A percentile compares a stretch with the other conserved stretches of the same genome.
phyloP scores from a whole-genome alignment of 2,113 vertebrate genomes.

The Noturus placidus region DNA sequence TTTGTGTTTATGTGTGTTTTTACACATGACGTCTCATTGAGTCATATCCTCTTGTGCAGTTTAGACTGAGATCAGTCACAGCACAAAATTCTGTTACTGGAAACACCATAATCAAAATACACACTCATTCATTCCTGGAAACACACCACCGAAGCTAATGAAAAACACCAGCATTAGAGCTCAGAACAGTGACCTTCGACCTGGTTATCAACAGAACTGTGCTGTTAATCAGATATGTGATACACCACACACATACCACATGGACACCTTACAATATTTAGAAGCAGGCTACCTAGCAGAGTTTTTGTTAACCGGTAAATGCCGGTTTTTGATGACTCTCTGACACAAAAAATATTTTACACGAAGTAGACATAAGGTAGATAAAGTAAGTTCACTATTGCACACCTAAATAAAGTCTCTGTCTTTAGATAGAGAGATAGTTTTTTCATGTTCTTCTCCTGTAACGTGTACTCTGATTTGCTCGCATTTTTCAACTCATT shows the following conservation, averaged over 20 bases:
- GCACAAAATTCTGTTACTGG: slow-evolving; percentile 18
- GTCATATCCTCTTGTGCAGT: slow-evolving; percentile 38
- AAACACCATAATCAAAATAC: slow-evolving; percentile 18
- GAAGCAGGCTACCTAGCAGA: neutral
- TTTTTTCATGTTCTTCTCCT: too few species aligned
- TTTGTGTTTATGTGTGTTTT: slow-evolving; percentile 15
- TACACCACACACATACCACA: neutral
- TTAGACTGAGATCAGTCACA: slow-evolving; percentile 16
- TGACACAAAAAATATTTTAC: too few species aligned
- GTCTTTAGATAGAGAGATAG: too few species aligned
- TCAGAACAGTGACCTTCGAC: neutral
- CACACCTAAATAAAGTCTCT: too few species aligned
- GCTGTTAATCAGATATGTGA: neutral
- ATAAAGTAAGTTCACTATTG: too few species aligned
- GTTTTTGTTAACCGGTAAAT: too few species aligned
- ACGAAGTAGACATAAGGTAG: too few species aligned
- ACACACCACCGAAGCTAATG: slow-evolving; percentile 15
- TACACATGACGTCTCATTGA: slow-evolving; percentile 55
- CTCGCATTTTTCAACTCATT: too few species aligned
- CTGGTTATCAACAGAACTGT: neutral
- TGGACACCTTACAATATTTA: neutral
- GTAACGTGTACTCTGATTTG: too few species aligned
- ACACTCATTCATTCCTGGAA: slow-evolving; percentile 34
- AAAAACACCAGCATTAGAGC: neutral
- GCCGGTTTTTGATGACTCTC: too few species aligned